Percentiles rank a stretch among this genome's conserved stretches.
Evolutionary conservation across 2,888 invertebrate genomes (phyloP).

Genomic region (Patella caerulea): DNA sequence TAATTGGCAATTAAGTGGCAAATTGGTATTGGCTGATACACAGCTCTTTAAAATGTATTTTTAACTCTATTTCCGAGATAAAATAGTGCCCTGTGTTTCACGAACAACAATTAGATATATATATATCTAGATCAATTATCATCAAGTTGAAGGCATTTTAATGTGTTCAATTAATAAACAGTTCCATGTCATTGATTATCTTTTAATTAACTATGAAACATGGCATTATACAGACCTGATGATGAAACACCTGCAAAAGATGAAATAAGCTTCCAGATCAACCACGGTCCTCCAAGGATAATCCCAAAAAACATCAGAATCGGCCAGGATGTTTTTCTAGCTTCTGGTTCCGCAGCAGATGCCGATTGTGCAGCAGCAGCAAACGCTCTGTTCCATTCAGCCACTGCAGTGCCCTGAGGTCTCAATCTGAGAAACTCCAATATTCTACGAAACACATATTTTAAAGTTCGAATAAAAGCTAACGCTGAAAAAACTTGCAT

Average conservation of each 20-base stretch:
- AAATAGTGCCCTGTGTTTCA: too few relatives aligned
- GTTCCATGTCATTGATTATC: too few relatives aligned
- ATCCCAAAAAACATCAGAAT: conserved; percentile 90
- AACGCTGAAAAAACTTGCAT: conserved; percentile 90
- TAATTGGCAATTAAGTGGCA: too few relatives aligned
- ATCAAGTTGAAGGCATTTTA: too few relatives aligned
- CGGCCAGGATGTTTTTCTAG: conserved; percentile 82
- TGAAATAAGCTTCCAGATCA: conserved; percentile 86
- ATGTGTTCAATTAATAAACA: too few relatives aligned
- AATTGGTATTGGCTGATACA: too few relatives aligned
- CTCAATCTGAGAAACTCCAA: conserved; percentile 76
- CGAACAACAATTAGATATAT: too few relatives aligned
- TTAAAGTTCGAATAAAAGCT: conserved; percentile 84
- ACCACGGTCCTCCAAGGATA: conserved; percentile 91
- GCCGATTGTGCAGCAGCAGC: conserved; percentile 66
- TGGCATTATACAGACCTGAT: too few relatives aligned
- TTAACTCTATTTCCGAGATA: too few relatives aligned
- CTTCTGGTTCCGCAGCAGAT: conserved; percentile 66
- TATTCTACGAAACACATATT: conserved; percentile 86
- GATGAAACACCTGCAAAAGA: conserved; percentile 52
- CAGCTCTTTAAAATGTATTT: too few relatives aligned
- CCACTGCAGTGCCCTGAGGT: conserved; percentile 69
- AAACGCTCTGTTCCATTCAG: conserved; percentile 67
- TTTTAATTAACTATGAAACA: too few relatives aligned
- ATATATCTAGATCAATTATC: too few relatives aligned